Base-by-base conservation (phyloP, 2,797 vertebrate species). In the Ambastaia sidthimunki region DNA sequence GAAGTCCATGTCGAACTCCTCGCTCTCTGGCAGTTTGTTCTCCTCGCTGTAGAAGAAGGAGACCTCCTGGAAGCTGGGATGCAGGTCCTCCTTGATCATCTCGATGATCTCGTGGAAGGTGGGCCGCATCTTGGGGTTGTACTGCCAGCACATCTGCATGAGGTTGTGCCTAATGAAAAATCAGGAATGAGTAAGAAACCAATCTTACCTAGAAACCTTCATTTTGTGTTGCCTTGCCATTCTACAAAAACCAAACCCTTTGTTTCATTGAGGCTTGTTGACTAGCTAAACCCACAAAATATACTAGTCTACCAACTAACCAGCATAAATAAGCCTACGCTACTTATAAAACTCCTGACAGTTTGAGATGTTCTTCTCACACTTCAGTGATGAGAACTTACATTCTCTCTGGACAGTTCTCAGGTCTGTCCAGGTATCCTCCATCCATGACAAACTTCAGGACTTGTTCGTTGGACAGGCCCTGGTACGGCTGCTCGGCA, bases 11-110 rank as follows among this genome's bases (percentile, higher is more conserved):
- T 99, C 98, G 1, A 96, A 95, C 50, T 98, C 97, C 90, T 99
- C 98, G 0, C 90, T 93, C 85, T 99, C 97, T 0, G 96, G 96
- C 7, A 94, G 93, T 87, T 98, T 98, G 94, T 99, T 99, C 86
- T 98, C 98, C 85, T 98, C 96, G 0, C 98, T 99, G 92, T 98
- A 96, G 93, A 98, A 99, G 92, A 99, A 99, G 1, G 98, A 99
- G 41, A 96, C 87, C 82, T 99, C 97, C 0, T 94, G 95, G 90
- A 96, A 99, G 84, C 94, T 95, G 0, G 95, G 95, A 87, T 98
- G 95, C 82, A 99, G 91, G 76, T 98, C 96, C 0, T 98, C 96
- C 90, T 96, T 95, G 83, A 99, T 93, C 94, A 97, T 95, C 90
- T 96, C 96, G 3, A 99, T 98, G 85, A 99, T 94, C 91, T 99